These are phyloP conservation scores for Cryptocephalus primarius DNA, from an alignment of 2,888 invertebrate genomes.

Conservation along the genomic window DNA sequence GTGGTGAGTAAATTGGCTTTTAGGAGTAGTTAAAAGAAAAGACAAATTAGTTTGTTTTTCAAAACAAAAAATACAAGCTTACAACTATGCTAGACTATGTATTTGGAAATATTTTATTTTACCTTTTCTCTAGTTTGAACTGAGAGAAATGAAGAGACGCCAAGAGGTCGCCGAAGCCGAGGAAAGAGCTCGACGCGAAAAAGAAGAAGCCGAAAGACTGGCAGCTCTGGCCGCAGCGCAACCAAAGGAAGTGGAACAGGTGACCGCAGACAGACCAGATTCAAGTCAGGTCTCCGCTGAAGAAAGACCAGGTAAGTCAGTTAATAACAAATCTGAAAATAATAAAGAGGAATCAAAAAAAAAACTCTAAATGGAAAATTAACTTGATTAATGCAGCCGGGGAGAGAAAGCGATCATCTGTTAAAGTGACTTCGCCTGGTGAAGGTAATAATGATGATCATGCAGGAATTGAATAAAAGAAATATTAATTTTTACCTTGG, in stretches of 20 bases:
- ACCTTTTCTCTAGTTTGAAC: conserved; percentile 71
- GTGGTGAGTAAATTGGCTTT: conserved; percentile 14
- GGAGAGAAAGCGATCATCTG: conserved; percentile 30
- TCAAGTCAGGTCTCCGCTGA: conserved; percentile 38
- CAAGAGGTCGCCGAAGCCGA: conserved; percentile 58
- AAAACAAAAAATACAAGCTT: too few species aligned
- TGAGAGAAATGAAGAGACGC: conserved; percentile 87
- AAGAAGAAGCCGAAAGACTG: conserved; percentile 70
- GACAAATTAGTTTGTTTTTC: too few species aligned
- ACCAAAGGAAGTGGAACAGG: conserved; percentile 36
- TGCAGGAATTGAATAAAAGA: too few species aligned
- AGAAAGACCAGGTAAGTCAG: conserved; percentile 44
- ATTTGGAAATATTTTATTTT: background rate
- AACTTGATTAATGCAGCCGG: conserved; percentile 30
- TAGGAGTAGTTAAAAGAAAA: too few species aligned
- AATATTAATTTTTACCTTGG: conserved; percentile 3
- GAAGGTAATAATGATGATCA: conserved; percentile 28
- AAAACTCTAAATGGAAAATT: background rate
- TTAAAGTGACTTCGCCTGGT: conserved; percentile 35
- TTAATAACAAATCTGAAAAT: background rate
- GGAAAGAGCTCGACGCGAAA: conserved; percentile 53
- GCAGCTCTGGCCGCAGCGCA: conserved; percentile 47
- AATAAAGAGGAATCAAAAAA: background rate
- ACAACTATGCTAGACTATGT: too few species aligned
- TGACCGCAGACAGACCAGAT: conserved; percentile 34